Evolutionary conservation across 2,888 invertebrate species (phyloP), one percentile per base, ranked within the genome.

Genomic region (Lysandra bellargus): DNA sequence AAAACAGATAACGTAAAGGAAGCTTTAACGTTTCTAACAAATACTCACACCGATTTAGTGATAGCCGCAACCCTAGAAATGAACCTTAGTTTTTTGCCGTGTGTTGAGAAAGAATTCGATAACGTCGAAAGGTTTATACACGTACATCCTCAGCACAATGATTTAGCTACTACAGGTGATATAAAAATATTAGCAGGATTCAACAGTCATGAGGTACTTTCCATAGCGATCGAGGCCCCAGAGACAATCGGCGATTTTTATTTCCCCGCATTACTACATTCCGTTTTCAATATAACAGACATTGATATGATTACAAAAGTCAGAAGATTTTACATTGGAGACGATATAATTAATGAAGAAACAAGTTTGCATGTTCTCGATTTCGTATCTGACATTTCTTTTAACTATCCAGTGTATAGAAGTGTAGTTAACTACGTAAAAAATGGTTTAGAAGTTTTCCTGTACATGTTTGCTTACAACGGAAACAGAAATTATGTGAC

Each of bases 281-380:
- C n/a, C 1, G 6, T 69, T 69, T 44, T 49, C 53, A 33, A 57
- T 9, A 44, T 76, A 57, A 77, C 78, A 14, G 49, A 53, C 0
- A 60, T 72, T 2, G 83, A 83, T 60, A 85, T 88, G 85, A 83
- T 81, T 37, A 78, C 82, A 5, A 78, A 81, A 2, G 80, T 87
- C 1, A 83, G 85, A 81, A 84, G 87, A 77, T 89, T 88, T 80
- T 90, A 90, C 33, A 85, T 88, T 7, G 89, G 88, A 0, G 88
- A 88, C 80, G 82, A 85, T 80, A 80, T 81, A 1, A 81, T 87
- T 12, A 85, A 80, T 79, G 79, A 83, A 23, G 79, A 83, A 12
- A 78, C 81, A 33, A 78, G 79, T 40, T 80, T 78, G 79, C 80
- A 84, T 4, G 53, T 89, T 57, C 79, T 0, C 84, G 85, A 72